These are phyloP conservation scores for Choloepus didactylus DNA, from an alignment of 2,797 vertebrate species.

Conservation along the genomic window DNA sequence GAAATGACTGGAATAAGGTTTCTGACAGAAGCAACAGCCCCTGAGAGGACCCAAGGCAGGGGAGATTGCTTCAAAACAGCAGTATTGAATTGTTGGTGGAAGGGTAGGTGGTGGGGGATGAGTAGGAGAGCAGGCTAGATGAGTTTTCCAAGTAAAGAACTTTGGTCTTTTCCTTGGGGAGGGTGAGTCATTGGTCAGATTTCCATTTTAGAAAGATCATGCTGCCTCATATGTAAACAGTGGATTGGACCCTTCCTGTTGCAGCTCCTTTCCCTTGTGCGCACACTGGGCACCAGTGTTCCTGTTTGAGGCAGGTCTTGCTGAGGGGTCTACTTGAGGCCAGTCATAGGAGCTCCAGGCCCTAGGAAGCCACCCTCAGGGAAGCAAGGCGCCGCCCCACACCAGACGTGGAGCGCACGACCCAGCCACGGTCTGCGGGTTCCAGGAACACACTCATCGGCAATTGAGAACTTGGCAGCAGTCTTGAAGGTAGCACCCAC, in stretches of 20 bases:
- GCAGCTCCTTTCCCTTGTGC: too few species aligned
- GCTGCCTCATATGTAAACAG: background rate
- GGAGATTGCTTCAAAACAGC: background rate
- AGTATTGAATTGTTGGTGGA: background rate
- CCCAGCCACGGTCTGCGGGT: too few species aligned
- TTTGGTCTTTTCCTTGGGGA: background rate
- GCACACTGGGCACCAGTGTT: too few species aligned
- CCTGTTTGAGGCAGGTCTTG: too few species aligned
- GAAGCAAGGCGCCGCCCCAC: too few species aligned
- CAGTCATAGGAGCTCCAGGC: too few species aligned
- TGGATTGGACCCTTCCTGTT: too few species aligned
- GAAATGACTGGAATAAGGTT: background rate
- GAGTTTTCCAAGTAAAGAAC: background rate
- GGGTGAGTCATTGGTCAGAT: background rate
- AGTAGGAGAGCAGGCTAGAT: background rate
- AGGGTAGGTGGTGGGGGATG: too few species aligned
- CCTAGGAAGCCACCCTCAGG: too few species aligned
- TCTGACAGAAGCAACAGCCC: background rate
- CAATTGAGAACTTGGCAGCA: background rate
- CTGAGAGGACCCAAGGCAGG: background rate
- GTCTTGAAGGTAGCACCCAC: background rate
- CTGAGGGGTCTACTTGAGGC: too few species aligned
- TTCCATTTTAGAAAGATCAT: slow-evolving; percentile 47
- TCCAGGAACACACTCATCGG: too few species aligned
- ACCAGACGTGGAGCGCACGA: too few species aligned